A percentile compares a stretch with the other conserved stretches of the same genome.
Conservation (phyloP, 1,140 invertebrate genomes). For the Drosophila kurseongensis region DNA sequence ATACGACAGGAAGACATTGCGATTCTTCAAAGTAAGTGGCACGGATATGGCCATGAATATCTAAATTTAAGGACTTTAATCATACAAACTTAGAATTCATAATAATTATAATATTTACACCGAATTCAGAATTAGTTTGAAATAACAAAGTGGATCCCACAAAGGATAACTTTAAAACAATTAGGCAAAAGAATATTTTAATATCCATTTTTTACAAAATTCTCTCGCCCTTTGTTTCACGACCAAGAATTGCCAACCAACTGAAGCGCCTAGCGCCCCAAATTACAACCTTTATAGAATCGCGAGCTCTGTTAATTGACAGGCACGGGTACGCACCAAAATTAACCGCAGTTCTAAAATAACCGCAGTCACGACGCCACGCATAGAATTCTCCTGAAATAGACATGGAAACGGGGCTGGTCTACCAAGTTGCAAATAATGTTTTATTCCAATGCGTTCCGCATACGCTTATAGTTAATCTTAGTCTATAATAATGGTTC, state of each 20-base stretch:
- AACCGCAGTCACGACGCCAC: slow-evolving; percentile 12
- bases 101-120: slow-evolving; percentile 12
- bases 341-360: slow-evolving; percentile 28
- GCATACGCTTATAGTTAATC: slow-evolving; percentile 26
- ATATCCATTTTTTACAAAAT: slow-evolving; percentile 3
- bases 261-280: slow-evolving; percentile 16
- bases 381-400: background rate
- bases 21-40: slow-evolving; percentile 88
- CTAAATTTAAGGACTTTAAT: slow-evolving; percentile 24
- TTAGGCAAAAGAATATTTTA: background rate
- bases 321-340: slow-evolving; percentile 1
- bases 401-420: slow-evolving; percentile 7
- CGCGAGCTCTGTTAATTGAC: slow-evolving; percentile 12
- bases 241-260: slow-evolving; percentile 6
- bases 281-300: slow-evolving; percentile 32
- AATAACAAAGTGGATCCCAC: slow-evolving; percentile 20
- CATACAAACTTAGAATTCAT: too few relatives aligned
- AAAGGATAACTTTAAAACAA: background rate
- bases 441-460: slow-evolving; percentile 50
- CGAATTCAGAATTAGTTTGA: slow-evolving; percentile 44
- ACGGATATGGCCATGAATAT: slow-evolving; percentile 89
- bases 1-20: slow-evolving; percentile 90
- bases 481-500: slow-evolving; percentile 56
- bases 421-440: slow-evolving; percentile 40
- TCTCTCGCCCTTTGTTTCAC: background rate